These are phyloP conservation scores for Apodemus speciosus DNA, from an alignment of 2,113 vertebrate species.

Conservation along the genomic window DNA sequence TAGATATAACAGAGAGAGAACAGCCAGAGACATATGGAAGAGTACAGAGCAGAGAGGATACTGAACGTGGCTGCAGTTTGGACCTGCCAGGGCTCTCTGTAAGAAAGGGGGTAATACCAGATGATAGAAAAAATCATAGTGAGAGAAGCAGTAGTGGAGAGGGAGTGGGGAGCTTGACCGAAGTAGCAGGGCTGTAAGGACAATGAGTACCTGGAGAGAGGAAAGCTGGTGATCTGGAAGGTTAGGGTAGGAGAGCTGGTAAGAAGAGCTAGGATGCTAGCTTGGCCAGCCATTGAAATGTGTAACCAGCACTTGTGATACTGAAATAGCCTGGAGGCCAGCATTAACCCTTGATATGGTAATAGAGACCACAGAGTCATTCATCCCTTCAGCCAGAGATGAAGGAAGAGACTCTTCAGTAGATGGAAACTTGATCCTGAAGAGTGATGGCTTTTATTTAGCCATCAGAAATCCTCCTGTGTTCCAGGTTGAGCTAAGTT, in stretches of 20 bases:
- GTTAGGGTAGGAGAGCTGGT: background rate
- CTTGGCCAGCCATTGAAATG: no score
- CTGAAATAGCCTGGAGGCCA: background rate
- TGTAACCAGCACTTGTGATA: background rate
- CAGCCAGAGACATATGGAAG: no score
- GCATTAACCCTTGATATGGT: background rate
- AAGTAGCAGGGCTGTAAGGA: background rate
- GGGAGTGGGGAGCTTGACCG: no score
- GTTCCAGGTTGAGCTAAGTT: background rate
- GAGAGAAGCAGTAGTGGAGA: no score
- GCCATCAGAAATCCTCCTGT: background rate
- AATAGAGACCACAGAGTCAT: background rate
- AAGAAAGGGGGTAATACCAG: no score
- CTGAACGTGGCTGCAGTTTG: no score
- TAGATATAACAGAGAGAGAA: no score
- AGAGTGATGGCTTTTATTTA: background rate
- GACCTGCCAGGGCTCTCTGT: no score
- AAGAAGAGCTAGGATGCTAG: background rate
- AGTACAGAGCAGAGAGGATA: no score
- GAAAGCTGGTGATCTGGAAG: background rate
- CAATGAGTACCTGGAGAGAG: background rate
- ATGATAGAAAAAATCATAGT: no score
- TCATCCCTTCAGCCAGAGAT: background rate
- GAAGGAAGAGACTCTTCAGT: background rate
- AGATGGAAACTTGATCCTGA: background rate